Evolutionary conservation across 2,113 vertebrate species (phyloP).

Genomic region (Pleuronectes platessa): DNA sequence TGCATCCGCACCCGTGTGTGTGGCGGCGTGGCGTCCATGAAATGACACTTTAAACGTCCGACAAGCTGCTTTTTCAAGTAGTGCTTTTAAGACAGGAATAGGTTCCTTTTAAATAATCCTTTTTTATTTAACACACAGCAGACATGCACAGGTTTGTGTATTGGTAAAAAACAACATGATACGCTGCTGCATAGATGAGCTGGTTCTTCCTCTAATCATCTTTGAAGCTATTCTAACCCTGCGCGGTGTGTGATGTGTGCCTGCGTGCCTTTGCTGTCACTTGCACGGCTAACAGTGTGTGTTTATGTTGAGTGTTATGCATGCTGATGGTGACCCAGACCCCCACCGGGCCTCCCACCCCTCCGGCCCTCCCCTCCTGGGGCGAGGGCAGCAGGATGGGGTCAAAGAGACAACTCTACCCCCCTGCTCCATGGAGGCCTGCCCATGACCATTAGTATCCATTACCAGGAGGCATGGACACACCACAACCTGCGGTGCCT

Average conservation of each 20-base stretch:
- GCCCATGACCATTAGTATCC: conserved; percentile 77
- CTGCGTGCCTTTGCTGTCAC: conserved; percentile 30
- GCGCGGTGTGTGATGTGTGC: conserved; percentile 20
- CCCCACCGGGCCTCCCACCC: conserved; percentile 56
- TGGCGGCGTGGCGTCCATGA: neutral
- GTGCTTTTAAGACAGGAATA: conserved; percentile 5
- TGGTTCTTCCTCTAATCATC: neutral
- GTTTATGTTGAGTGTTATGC: conserved; percentile 72
- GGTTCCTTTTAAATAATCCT: neutral
- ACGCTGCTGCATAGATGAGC: neutral
- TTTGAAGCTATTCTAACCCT: neutral
- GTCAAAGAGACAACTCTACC: conserved; percentile 70
- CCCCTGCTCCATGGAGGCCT: conserved; percentile 71
- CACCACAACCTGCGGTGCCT: conserved; percentile 17
- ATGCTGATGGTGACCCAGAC: conserved; percentile 75
- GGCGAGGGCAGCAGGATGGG: conserved; percentile 68
- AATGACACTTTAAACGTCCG: conserved; percentile 6
- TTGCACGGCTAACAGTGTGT: conserved; percentile 48
- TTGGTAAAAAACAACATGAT: neutral
- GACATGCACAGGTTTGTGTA: neutral
- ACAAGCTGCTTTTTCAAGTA: conserved; percentile 4
- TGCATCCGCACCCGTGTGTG: neutral
- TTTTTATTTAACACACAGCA: neutral
- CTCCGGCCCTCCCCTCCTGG: conserved; percentile 54
- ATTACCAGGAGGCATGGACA: conserved; percentile 66